A percentile compares a stretch with the other conserved stretches of the same genome.
Evolutionary conservation across 1,140 invertebrate species (phyloP).

Genomic region (Phocides pigmalion): DNA sequence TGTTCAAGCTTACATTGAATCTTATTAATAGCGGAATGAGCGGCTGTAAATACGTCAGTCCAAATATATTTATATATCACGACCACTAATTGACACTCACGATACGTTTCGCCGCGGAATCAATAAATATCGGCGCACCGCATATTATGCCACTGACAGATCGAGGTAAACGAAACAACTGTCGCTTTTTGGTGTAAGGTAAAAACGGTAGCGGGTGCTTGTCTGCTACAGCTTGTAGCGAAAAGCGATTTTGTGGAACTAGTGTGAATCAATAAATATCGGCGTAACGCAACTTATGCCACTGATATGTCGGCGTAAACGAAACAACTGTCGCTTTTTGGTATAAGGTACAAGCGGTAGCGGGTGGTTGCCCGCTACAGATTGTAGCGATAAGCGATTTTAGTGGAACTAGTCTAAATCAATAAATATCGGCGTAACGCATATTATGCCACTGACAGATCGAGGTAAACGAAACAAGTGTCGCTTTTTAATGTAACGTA

Average conservation of each 20-base stretch:
- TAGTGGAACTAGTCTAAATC: constrained; percentile 14
- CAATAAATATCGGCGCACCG: constrained; percentile 43
- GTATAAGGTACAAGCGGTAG: constrained; percentile 4
- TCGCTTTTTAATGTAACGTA: constrained; percentile 13
- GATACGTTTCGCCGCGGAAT: constrained; percentile 43
- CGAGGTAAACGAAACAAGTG: constrained; percentile 38
- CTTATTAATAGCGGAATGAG: constrained; percentile 41
- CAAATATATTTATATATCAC: constrained; percentile 43
- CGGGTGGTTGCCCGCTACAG: no score
- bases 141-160: constrained; percentile 40
- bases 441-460: constrained; percentile 41
- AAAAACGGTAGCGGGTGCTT: constrained; percentile 9
- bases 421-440: constrained; percentile 43
- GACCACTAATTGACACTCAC: constrained; percentile 44
- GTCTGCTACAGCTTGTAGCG: no score
- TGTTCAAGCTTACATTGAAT: constrained; percentile 36
- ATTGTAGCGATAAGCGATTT: background rate
- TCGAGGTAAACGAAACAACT: constrained; percentile 39
- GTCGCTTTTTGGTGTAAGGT: constrained; percentile 8
- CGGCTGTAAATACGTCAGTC: constrained; percentile 47
- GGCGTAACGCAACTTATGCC: constrained; percentile 33
- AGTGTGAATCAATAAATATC: constrained; percentile 44
- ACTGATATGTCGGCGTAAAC: constrained; percentile 43
- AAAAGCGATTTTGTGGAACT: background rate
- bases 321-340: constrained; percentile 24